phyloP scores from a whole-genome alignment of 2,888 invertebrate species.

The Steinernema hermaphroditum region DNA sequence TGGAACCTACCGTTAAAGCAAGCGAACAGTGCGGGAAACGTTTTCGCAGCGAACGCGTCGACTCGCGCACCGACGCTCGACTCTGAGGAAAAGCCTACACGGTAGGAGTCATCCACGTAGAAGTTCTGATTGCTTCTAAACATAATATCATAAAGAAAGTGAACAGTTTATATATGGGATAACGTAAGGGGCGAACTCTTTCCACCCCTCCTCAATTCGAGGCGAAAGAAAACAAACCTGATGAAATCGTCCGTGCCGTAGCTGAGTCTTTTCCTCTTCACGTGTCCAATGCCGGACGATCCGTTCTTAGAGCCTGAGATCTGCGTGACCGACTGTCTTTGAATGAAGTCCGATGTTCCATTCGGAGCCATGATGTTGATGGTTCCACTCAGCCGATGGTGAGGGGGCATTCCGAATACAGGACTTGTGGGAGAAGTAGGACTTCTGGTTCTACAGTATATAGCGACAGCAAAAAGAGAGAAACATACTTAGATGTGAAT shows the following conservation, averaged over 20 bases:
- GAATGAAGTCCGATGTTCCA: constrained; percentile 25
- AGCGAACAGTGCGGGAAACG: constrained; percentile 63
- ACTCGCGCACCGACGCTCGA: constrained; percentile 41
- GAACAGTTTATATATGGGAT: too few relatives aligned
- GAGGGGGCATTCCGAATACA: constrained; percentile 8
- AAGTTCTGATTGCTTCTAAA: constrained; percentile 1
- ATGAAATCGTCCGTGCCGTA: constrained; percentile 31
- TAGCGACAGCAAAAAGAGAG: neutral
- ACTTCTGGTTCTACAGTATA: constrained; percentile 13
- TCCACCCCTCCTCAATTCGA: too few relatives aligned
- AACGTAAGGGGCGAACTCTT: too few relatives aligned
- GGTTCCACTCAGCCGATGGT: constrained; percentile 14
- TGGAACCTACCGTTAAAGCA: constrained; percentile 58
- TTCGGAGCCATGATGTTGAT: constrained; percentile 26
- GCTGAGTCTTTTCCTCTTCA: constrained; percentile 23
- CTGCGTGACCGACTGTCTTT: constrained; percentile 21
- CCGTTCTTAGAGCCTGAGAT: constrained; percentile 18
- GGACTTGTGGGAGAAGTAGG: constrained; percentile 19
- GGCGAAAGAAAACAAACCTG: constrained; percentile 25
- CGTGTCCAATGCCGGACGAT: constrained; percentile 9
- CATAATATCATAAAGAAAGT: too few relatives aligned
- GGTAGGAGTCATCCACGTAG: constrained; percentile 33
- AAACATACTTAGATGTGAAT: constrained; percentile 12
- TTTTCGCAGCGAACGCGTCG: constrained; percentile 62
- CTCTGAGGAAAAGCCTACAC: constrained; percentile 30